These are phyloP conservation scores for Pica pica DNA, from an alignment of 2,113 vertebrate species.

Conservation along the genomic window DNA sequence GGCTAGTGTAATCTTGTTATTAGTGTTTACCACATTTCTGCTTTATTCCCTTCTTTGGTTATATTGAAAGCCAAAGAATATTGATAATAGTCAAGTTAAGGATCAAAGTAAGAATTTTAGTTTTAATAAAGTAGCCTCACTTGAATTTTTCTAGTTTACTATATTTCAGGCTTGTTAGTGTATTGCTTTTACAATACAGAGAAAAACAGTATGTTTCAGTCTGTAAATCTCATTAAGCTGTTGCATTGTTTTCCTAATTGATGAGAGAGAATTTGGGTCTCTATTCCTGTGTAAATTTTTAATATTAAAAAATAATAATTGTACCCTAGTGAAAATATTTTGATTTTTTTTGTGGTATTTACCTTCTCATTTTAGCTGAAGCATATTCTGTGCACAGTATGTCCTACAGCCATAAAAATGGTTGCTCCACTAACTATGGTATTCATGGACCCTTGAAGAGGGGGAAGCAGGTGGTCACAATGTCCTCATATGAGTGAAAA, in stretches of 20 bases:
- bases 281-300: constrained; percentile 63
- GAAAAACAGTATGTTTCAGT: constrained; percentile 9
- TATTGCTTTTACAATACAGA: neutral
- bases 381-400: constrained; percentile 71
- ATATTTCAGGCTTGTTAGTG: neutral
- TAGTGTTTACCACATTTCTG: neutral
- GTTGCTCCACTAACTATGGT: constrained; percentile 71
- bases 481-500: constrained; percentile 71
- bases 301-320: constrained; percentile 54
- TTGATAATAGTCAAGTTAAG: neutral
- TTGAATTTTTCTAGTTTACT: neutral
- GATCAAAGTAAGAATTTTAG: neutral
- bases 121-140: neutral
- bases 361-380: constrained; percentile 71
- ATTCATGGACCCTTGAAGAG: constrained; percentile 71
- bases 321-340: constrained; percentile 70
- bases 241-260: constrained; percentile 64
- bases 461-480: constrained; percentile 66
- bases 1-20: neutral
- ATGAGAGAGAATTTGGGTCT: constrained; percentile 63
- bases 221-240: constrained; percentile 23
- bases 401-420: constrained; percentile 69
- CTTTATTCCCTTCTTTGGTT: neutral
- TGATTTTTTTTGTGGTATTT: constrained; percentile 72
- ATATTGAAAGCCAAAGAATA: neutral